These are phyloP conservation scores for Athalia cordata DNA, from an alignment of 2,888 invertebrate species.

Conservation along the genomic window DNA sequence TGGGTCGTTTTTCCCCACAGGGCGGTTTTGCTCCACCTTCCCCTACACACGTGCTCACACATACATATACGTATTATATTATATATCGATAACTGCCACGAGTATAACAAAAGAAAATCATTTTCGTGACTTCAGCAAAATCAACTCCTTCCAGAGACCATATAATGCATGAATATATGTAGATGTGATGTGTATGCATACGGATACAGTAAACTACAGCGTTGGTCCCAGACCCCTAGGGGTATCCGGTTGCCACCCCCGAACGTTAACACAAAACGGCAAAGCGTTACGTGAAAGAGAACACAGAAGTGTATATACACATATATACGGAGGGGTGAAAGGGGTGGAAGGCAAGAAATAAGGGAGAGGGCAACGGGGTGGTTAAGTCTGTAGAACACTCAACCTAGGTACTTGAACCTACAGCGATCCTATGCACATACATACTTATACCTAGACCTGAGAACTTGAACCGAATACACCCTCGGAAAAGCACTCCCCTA, in stretches of 20 bases:
- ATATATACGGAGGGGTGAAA: conserved; percentile 11
- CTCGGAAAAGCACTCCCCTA: too few species aligned
- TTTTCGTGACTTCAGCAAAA: conserved; percentile 11
- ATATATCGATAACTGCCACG: neutral
- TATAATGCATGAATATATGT: too few species aligned
- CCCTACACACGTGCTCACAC: neutral
- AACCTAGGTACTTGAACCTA: conserved; percentile 13
- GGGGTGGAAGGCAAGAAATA: neutral
- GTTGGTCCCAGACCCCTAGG: neutral
- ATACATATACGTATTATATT: neutral
- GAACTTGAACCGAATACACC: too few species aligned
- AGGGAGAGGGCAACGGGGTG: conserved; percentile 7
- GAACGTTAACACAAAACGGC: too few species aligned
- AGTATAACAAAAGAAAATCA: conserved; percentile 5
- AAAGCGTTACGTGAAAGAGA: neutral
- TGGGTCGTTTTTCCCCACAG: too few species aligned
- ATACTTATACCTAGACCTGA: too few species aligned
- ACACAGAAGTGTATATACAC: conserved; percentile 12
- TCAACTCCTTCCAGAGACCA: neutral
- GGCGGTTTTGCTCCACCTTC: neutral
- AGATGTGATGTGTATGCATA: too few species aligned
- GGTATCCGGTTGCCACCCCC: neutral
- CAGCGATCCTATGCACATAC: neutral
- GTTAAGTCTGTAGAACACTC: conserved; percentile 9
- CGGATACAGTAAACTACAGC: too few species aligned